Base-by-base conservation (phyloP, 2,113 vertebrate genomes). In the Lophius piscatorius region DNA sequence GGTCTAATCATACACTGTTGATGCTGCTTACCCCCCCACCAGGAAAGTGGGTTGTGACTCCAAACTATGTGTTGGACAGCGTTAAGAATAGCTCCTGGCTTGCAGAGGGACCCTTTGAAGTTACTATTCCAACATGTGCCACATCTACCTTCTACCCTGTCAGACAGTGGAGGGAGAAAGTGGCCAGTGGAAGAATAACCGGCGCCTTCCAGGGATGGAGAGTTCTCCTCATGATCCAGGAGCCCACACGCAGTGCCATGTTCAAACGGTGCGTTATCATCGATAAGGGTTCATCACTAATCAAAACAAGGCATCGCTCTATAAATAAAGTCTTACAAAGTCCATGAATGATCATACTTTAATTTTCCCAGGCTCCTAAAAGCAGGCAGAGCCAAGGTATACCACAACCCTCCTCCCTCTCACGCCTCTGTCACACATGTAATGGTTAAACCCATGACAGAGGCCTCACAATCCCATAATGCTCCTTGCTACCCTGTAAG, bases 41-140 rank as follows among this genome's bases (percentile, higher is more conserved):
- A 99, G 97, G 97, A 86, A 98, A 95, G 82, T 99, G 96, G 96
- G 89, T 98, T 70, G 88, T 99, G 88, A 94, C 92, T 74, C 94
- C 95, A 51, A 84, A 95, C 80, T 99, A 96, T 75, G 88, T 98
- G 84, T 88, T 94, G 88, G 94, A 98, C 83, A 96, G 96, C 85
- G 91, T 93, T 8, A 88, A 88, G 89, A 93, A 91, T 81, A 92
- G 93, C 51, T 92, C 88, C 80, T 99, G 97, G 97, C 94, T 98
- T 50, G 78, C 93, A 66, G 97, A 98, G 91, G 92, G 85, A 76
- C 86, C 78, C 45, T 98, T 95, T 13, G 95, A 98, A 85, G 91
- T 95, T 88, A 89, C 86, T 18, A 49, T 91, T 49, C 58, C 66
- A 16, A 66, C 62, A n/a, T 28, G 38, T 12, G 16, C 46, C 39